Evolutionary conservation across 2,888 invertebrate genomes (phyloP), one percentile per base, ranked within the genome.

Genomic region (Bugulina stolonifera): DNA sequence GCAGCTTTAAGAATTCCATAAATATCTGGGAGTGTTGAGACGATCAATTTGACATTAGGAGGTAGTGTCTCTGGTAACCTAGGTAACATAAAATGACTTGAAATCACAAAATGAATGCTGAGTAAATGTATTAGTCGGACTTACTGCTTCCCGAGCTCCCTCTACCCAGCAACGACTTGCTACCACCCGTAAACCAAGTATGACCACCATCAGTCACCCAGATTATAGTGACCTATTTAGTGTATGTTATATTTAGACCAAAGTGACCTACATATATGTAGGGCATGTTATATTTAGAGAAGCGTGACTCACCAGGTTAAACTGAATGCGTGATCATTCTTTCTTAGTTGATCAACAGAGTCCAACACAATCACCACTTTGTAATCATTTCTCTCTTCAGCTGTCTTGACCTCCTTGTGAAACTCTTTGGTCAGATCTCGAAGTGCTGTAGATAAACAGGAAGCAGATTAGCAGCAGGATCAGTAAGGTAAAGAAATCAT

Each of bases 21-120:
- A 27, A 73, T 73, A 23, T 74, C 69, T 22, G 75, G 74, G 22
- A 78, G 73, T 3, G 77, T 76, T 23, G 78, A 78, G 34, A 78
- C 71, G 23, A 79, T 73, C 5, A 80, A 27, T 64, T 75, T 74
- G 18, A 76, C 75, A 74, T 79, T 72, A 1, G 57, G 55, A 0
- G 78, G 79, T 22, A 78, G 72, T 1, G 69, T 27, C 14, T 43
- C 71, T 2, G 78, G 77, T 52, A 79, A 71, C 79, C 79, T 57
- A n/a, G 5, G 57, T 23, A 3, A 57, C 25, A 52, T n/a, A n/a
- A n/a, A n/a, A n/a, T n/a, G n/a, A n/a, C n/a, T n/a, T n/a, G n/a
- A n/a, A n/a, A n/a, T n/a, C n/a, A n/a, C n/a, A n/a, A n/a, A n/a
- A n/a, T n/a, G n/a, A n/a, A n/a, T n/a, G n/a, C n/a, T n/a, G n/a